These are phyloP conservation scores for Euplexia lucipara DNA, from an alignment of 2,888 invertebrate genomes.

Conservation along the genomic window DNA sequence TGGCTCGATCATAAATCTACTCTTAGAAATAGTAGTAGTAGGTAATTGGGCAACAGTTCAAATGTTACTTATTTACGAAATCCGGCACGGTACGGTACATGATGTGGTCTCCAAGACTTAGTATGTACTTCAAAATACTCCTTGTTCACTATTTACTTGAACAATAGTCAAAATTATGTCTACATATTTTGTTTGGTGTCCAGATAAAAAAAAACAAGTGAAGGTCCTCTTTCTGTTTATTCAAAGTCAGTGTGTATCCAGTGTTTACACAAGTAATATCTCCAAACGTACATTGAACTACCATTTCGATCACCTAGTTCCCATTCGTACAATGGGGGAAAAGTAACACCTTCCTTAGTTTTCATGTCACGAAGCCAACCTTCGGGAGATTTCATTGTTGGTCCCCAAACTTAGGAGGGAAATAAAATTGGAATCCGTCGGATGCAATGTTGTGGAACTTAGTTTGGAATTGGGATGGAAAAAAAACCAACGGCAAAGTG, in stretches of 20 bases:
- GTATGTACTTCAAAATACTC: no score
- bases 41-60: no score
- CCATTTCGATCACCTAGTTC: constrained; percentile 14
- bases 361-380: constrained; percentile 59
- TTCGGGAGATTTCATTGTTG: constrained; percentile 56
- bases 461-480: not conserved
- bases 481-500: no score
- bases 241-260: not conserved
- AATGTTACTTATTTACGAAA: no score
- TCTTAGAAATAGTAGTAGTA: no score
- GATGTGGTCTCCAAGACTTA: no score
- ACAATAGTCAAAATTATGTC: no score
- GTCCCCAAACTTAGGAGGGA: constrained; percentile 32
- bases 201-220: no score
- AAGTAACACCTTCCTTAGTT: constrained; percentile 29
- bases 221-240: not conserved
- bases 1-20: no score
- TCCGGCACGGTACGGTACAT: no score
- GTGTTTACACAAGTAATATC: not conserved
- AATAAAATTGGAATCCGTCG: constrained; percentile 16
- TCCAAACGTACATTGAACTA: constrained; percentile 6
- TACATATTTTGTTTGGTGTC: no score
- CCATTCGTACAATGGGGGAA: constrained; percentile 10
- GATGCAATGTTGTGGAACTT: constrained; percentile 1
- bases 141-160: no score